Evolutionary conservation across 2,888 invertebrate species (phyloP).

Genomic region (Muscina levida): DNA sequence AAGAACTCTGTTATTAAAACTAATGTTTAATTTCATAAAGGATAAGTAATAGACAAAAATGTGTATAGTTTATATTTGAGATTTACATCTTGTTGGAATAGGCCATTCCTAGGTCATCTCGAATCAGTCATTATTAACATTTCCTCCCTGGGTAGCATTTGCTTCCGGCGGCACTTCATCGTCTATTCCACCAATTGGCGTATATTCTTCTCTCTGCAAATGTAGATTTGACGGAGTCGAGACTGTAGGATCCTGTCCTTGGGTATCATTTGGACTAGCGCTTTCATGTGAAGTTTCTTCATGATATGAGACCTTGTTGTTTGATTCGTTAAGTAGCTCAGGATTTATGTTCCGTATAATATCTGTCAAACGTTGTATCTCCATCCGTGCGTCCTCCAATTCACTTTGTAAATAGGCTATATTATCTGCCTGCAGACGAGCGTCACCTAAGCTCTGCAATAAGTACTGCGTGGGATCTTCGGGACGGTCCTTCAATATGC

Average conservation of each 20-base stretch:
- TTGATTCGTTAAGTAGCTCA: conserved; percentile 67
- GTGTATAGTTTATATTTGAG: too few species aligned
- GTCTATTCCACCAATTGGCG: conserved; percentile 20
- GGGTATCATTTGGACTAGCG: conserved; percentile 39
- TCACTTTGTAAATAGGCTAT: conserved; percentile 74
- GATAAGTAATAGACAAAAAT: too few species aligned
- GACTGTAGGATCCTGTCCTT: background rate
- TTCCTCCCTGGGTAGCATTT: conserved; percentile 15
- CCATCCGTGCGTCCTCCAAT: conserved; percentile 72
- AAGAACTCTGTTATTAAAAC: too few species aligned
- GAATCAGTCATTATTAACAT: conserved; percentile 34
- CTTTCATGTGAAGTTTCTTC: background rate
- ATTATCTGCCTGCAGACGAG: conserved; percentile 74
- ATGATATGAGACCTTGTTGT: conserved; percentile 28
- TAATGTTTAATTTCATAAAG: too few species aligned
- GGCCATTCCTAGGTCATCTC: too few species aligned
- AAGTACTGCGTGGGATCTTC: conserved; percentile 78
- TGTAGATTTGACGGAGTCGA: conserved; percentile 10
- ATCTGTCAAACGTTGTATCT: conserved; percentile 73
- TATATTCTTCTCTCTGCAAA: conserved; percentile 6
- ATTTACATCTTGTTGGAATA: too few species aligned
- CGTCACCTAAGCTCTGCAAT: conserved; percentile 75
- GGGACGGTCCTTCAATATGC: conserved; percentile 76
- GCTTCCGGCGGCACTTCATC: conserved; percentile 6
- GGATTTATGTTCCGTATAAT: conserved; percentile 73